Conservation (phyloP, 2,888 invertebrate species). For the Xylophagus ater region DNA sequence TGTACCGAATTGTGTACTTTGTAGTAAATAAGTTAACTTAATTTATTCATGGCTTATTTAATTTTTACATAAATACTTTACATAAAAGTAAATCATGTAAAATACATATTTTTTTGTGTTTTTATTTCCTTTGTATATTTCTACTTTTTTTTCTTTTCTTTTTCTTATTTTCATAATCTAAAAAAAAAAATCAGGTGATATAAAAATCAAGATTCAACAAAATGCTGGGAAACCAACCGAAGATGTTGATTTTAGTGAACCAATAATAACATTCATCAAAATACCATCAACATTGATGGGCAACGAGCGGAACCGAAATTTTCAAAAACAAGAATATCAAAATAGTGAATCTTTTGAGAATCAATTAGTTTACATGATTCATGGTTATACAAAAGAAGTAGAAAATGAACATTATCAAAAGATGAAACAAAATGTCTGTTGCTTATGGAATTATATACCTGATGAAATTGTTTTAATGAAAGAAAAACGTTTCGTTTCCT, state of each 20-base stretch:
- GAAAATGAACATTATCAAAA: conserved; percentile 29
- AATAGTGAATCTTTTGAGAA: too few species aligned
- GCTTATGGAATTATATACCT: conserved; percentile 24
- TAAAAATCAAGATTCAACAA: conserved; percentile 16
- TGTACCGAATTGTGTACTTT: too few species aligned
- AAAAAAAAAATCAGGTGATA: too few species aligned
- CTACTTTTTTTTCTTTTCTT: too few species aligned
- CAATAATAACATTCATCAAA: conserved; percentile 10
- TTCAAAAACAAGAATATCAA: not conserved
- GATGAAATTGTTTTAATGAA: conserved; percentile 23
- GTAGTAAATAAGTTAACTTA: too few species aligned
- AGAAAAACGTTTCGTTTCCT: conserved; percentile 24
- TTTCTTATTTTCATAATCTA: too few species aligned
- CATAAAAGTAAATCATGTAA: too few species aligned
- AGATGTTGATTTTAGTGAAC: conserved; percentile 19
- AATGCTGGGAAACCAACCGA: conserved; percentile 14
- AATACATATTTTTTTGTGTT: too few species aligned
- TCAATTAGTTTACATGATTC: conserved; percentile 15
- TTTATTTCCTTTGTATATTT: too few species aligned
- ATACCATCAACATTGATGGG: conserved; percentile 3
- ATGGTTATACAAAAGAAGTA: conserved; percentile 26
- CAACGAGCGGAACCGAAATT: conserved; percentile 7
- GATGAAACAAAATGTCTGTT: conserved; percentile 24
- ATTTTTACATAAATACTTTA: too few species aligned
- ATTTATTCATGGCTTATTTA: too few species aligned